Percentiles rank a stretch among this genome's conserved stretches.
Evolutionary conservation across 1,140 invertebrate genomes (phyloP).

Genomic region (Drosophila navojoa): DNA sequence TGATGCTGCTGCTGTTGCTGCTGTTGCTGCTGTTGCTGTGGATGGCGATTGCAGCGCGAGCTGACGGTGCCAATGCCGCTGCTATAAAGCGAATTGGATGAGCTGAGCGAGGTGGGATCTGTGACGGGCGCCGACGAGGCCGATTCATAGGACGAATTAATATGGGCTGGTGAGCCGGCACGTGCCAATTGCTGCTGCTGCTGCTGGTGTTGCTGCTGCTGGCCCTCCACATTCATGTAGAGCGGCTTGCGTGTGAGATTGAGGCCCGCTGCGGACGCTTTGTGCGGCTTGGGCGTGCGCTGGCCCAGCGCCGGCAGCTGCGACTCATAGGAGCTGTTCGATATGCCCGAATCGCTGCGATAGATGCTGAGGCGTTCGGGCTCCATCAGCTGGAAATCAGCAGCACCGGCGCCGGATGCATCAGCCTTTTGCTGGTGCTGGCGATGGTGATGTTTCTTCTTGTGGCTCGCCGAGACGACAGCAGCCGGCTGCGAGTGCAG

Average conservation of each 20-base stretch:
- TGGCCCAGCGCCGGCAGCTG: conserved; percentile 51
- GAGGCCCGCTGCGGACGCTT: conserved; percentile 24
- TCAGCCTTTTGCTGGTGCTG: conserved; percentile 78
- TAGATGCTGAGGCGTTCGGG: conserved; percentile 80
- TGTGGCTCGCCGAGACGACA: conserved; percentile 46
- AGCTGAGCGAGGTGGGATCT: conserved; percentile 59
- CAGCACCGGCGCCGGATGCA: conserved; percentile 39
- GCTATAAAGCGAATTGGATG: conserved; percentile 56
- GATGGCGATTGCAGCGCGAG: conserved; percentile 58
- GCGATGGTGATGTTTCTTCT: conserved; percentile 80
- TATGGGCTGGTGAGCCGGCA: conserved; percentile 42
- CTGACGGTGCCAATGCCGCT: conserved; percentile 54
- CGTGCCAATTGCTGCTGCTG: conserved; percentile 22
- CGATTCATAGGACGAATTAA: conserved; percentile 70
- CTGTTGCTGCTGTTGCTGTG: conserved; percentile 42
- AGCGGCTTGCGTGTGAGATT: conserved; percentile 46
- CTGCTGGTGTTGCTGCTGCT: conserved; percentile 34
- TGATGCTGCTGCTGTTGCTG: conserved; percentile 34
- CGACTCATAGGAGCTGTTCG: conserved; percentile 81
- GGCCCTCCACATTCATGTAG: conserved; percentile 69
- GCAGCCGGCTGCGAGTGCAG: conserved; percentile 61
- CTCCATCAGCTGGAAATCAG: conserved; percentile 70
- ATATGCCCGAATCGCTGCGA: conserved; percentile 83
- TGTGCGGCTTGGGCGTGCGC: conserved; percentile 39
- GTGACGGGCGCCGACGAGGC: conserved; percentile 45